These are phyloP conservation scores for Ammodytes dubius DNA, from an alignment of 2,113 vertebrate species.

Conservation along the genomic window DNA sequence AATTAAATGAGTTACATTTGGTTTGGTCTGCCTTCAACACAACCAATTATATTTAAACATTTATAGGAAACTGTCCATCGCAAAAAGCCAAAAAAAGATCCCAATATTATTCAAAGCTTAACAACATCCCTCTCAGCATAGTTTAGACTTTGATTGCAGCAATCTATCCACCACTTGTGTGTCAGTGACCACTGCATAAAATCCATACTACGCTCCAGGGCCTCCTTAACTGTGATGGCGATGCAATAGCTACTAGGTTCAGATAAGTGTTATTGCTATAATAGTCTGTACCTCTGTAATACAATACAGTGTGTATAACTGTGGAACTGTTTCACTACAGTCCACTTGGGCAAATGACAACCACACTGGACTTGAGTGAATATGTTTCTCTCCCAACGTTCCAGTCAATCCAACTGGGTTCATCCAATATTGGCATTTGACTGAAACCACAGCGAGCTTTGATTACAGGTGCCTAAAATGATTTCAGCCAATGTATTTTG, in stretches of 20 bases:
- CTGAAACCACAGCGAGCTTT: constrained; percentile 35
- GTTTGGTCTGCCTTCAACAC: background rate
- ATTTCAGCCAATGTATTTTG: constrained; percentile 28
- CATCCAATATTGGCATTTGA: constrained; percentile 56
- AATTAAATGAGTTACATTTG: background rate
- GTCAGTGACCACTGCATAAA: constrained; percentile 28
- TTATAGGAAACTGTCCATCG: background rate
- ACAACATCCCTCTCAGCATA: background rate
- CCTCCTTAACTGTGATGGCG: constrained; percentile 28
- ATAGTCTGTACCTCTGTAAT: constrained; percentile 9
- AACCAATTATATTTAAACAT: constrained; percentile 13
- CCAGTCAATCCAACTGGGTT: constrained; percentile 33
- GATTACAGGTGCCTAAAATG: constrained; percentile 17
- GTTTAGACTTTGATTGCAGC: constrained; percentile 46
- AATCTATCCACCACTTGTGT: constrained; percentile 32
- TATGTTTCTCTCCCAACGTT: constrained; percentile 22
- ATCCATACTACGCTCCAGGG: constrained; percentile 53
- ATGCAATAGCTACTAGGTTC: constrained; percentile 42
- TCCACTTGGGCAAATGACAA: constrained; percentile 23
- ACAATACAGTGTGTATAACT: background rate
- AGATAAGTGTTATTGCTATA: constrained; percentile 33
- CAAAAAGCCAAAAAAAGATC: background rate
- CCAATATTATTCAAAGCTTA: background rate
- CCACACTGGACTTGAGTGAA: constrained; percentile 34
- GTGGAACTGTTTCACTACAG: constrained; percentile 3